Percentiles rank a stretch among this genome's conserved stretches.
phyloP scores from a whole-genome alignment of 2,797 vertebrate genomes.

The Oophaga sylvatica region DNA sequence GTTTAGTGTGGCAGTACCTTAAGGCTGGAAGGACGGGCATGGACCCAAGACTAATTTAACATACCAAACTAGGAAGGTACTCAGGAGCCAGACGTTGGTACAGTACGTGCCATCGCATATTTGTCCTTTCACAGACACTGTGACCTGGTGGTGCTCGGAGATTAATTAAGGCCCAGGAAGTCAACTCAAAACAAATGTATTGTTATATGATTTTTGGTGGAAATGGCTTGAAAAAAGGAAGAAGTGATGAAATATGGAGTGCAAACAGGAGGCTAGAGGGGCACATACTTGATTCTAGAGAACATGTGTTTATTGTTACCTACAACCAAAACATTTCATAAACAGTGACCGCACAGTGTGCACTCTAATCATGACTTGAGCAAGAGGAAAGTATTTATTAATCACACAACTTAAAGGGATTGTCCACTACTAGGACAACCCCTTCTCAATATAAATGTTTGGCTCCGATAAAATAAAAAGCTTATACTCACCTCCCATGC shows the following conservation, averaged over 20 bases:
- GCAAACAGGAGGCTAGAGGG: not conserved
- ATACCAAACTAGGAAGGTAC: slow-evolving; percentile 15
- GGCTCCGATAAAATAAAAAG: too few species aligned
- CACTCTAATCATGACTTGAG: not conserved
- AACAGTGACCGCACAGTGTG: not conserved
- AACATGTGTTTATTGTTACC: not conserved
- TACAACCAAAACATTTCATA: not conserved
- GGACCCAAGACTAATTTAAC: slow-evolving; percentile 12
- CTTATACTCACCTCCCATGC: too few species aligned
- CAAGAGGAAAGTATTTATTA: not conserved
- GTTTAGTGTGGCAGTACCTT: too few species aligned
- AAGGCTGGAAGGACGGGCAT: slow-evolving; percentile 16
- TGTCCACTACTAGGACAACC: too few species aligned
- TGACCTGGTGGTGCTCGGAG: slow-evolving; percentile 32
- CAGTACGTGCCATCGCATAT: slow-evolving; percentile 22
- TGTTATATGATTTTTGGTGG: slow-evolving; percentile 33
- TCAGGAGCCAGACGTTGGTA: slow-evolving; percentile 14
- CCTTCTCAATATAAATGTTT: too few species aligned
- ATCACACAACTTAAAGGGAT: too few species aligned
- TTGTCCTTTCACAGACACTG: slow-evolving; percentile 7
- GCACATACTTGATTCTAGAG: not conserved
- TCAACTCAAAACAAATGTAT: slow-evolving; percentile 30
- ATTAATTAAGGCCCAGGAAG: slow-evolving; percentile 51
- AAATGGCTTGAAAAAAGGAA: not conserved
- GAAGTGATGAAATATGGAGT: slow-evolving; percentile 7